Conservation (phyloP, 2,797 vertebrate genomes). For the Rhadinocentrus ornatus region DNA sequence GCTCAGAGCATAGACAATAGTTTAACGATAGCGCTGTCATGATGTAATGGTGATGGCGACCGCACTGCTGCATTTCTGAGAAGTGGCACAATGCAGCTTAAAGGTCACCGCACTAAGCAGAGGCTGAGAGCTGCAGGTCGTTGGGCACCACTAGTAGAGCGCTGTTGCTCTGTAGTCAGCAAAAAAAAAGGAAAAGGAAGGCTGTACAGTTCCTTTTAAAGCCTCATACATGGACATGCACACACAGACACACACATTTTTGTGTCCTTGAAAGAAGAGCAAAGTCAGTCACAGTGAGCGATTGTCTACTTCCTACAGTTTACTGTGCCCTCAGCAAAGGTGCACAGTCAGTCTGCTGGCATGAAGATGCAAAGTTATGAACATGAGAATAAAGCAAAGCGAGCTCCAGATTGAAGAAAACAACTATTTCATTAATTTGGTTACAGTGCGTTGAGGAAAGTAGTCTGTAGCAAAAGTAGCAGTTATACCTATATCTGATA, state of each 20-base stretch:
- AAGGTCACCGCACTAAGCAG: conserved; percentile 41
- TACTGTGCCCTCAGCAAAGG: conserved; percentile 16
- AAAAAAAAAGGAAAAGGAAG: conserved; percentile 1
- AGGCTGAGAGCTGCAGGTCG: conserved; percentile 3
- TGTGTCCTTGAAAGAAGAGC: conserved; percentile 30
- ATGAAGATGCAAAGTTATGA: neutral
- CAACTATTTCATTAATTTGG: neutral
- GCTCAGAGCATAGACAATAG: conserved; percentile 23
- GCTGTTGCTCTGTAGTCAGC: conserved; percentile 12
- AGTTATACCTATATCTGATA: too few species aligned
- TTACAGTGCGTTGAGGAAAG: neutral
- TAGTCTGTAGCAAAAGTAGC: neutral
- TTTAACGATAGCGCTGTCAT: conserved; percentile 32
- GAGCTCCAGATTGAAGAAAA: neutral
- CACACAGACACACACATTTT: neutral
- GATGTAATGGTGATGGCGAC: conserved; percentile 42
- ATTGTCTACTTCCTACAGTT: conserved; percentile 3
- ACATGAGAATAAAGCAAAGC: neutral
- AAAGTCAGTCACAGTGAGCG: conserved; percentile 10
- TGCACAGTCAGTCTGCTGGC: conserved; percentile 13
- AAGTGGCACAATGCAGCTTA: conserved; percentile 23
- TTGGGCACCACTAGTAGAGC: conserved; percentile 29
- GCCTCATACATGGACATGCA: conserved; percentile 2
- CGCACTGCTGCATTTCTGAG: conserved; percentile 31
- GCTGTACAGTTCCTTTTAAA: conserved; percentile 3